These are phyloP conservation scores for Oophaga pumilio DNA, from an alignment of 2,113 vertebrate species.

Conservation along the genomic window DNA sequence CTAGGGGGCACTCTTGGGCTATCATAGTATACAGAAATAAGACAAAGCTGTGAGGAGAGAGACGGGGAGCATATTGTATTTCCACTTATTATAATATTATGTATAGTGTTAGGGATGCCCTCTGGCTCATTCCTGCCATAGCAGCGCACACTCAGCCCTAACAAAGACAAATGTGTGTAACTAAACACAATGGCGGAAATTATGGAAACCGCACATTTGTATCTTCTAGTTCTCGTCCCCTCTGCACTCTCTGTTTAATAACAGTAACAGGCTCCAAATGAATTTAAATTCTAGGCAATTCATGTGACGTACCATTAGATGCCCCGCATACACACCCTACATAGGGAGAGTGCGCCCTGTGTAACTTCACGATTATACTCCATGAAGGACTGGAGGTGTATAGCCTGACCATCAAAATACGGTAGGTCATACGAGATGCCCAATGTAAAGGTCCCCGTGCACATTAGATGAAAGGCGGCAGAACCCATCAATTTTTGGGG, in stretches of 20 bases:
- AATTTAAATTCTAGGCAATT: background rate
- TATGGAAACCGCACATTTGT: background rate
- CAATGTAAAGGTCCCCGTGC: too few species aligned
- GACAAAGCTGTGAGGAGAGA: background rate
- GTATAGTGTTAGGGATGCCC: constrained; percentile 53
- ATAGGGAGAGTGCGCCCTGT: background rate
- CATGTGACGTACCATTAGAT: background rate
- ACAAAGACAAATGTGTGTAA: constrained; percentile 50
- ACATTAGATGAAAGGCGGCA: too few species aligned
- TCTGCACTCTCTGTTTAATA: background rate
- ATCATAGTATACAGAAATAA: background rate
- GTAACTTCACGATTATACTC: background rate
- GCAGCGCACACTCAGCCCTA: constrained; percentile 10
- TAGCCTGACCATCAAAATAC: too few species aligned
- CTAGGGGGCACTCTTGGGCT: constrained; percentile 52
- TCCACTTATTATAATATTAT: constrained; percentile 33
- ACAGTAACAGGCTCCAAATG: background rate
- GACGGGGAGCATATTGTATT: constrained; percentile 10
- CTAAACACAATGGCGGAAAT: constrained; percentile 1
- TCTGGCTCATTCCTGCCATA: constrained; percentile 30
- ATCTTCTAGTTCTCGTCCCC: background rate
- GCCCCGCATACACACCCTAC: background rate
- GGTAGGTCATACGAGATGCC: too few species aligned
- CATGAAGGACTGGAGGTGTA: background rate
- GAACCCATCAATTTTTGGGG: too few species aligned